Percentiles rank a stretch among this genome's conserved stretches.
These are phyloP conservation scores for Pantherophis alleghaniensis DNA, from an alignment of 2,797 vertebrate genomes.

Conservation along the genomic window DNA sequence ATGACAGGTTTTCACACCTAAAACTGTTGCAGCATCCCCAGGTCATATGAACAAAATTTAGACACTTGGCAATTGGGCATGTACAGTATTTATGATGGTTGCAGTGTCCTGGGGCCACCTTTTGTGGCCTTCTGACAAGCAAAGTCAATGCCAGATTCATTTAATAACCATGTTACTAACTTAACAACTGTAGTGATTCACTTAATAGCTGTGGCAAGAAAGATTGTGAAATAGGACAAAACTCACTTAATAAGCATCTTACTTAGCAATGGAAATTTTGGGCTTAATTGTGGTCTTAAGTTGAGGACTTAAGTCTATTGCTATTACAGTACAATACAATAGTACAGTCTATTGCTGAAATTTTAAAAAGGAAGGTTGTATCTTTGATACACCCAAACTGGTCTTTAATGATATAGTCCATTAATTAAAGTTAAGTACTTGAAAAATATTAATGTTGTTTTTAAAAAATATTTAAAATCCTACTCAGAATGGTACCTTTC, in stretches of 20 bases:
- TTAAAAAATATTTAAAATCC: neutral
- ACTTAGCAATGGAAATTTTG: neutral
- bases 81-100: no score
- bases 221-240: neutral
- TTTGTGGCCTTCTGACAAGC: no score
- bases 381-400: neutral
- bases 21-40: no score
- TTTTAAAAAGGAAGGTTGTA: neutral
- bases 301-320: neutral
- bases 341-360: neutral
- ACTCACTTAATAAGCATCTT: neutral
- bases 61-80: no score
- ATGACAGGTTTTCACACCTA: no score
- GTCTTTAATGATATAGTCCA: neutral
- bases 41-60: no score
- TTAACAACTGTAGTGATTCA: neutral
- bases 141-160: neutral
- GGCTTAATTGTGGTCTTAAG: neutral
- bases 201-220: neutral
- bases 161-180: neutral
- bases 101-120: no score
- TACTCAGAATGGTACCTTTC: neutral
- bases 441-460: neutral
- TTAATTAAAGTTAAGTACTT: neutral
- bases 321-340: no score